These are phyloP conservation scores for Patella vulgata DNA, from an alignment of 1,140 invertebrate genomes.

Conservation along the genomic window DNA sequence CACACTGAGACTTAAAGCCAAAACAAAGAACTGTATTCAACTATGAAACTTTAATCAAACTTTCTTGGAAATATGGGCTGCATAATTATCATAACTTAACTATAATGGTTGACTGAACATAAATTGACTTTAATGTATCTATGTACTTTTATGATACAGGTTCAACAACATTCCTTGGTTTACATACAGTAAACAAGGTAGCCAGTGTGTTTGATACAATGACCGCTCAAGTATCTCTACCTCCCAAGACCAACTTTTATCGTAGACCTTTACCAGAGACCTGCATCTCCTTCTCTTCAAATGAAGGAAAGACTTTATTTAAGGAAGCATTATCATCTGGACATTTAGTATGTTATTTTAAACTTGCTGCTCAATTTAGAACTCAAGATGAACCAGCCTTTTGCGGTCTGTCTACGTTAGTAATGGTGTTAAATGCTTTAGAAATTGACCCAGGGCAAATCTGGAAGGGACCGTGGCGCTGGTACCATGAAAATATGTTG, in stretches of 20 bases:
- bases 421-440: conserved; percentile 63
- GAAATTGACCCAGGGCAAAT: conserved; percentile 63
- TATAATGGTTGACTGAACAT: too few relatives aligned
- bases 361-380: conserved; percentile 61
- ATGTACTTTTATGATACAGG: too few relatives aligned
- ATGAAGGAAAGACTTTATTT: conserved; percentile 61
- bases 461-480: conserved; percentile 66
- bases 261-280: conserved; percentile 52
- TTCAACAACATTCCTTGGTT: too few relatives aligned
- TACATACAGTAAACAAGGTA: too few relatives aligned
- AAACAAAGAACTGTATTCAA: too few relatives aligned
- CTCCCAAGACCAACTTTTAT: conserved; percentile 49
- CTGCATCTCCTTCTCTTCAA: conserved; percentile 60
- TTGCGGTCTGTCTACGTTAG: conserved; percentile 65
- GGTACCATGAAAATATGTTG: conserved; percentile 66
- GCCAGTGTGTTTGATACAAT: too few relatives aligned
- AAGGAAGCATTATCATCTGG: conserved; percentile 53
- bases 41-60: too few relatives aligned
- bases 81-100: too few relatives aligned
- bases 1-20: too few relatives aligned
- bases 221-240: background rate
- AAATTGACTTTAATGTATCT: too few relatives aligned
- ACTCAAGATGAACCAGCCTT: conserved; percentile 67
- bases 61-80: too few relatives aligned
- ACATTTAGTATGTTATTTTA: conserved; percentile 59